phyloP scores from a whole-genome alignment of 2,888 invertebrate genomes.

The Clusia tigrina region DNA sequence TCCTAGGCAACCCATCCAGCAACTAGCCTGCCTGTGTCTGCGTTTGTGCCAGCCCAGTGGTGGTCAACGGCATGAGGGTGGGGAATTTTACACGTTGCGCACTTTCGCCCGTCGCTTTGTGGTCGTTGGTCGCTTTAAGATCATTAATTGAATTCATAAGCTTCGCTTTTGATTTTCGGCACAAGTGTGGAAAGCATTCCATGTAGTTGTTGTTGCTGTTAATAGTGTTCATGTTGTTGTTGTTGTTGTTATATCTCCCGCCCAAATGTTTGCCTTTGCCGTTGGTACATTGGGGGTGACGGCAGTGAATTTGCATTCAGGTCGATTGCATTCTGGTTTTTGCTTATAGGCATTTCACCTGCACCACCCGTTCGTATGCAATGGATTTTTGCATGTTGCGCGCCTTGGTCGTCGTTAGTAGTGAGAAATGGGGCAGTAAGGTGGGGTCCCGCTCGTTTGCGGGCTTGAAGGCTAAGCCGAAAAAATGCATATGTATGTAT shows the following conservation, averaged over 20 bases:
- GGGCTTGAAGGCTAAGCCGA: not conserved
- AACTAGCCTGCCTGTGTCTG: not conserved
- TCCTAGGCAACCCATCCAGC: not conserved
- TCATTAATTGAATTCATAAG: conserved; percentile 30
- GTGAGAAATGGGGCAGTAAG: not conserved
- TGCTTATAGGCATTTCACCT: not conserved
- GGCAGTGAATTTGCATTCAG: not conserved
- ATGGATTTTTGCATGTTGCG: not conserved
- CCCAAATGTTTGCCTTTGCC: not conserved
- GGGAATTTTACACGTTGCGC: not conserved
- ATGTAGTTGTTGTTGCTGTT: not conserved
- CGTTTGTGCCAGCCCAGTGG: not conserved
- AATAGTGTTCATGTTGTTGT: too few relatives aligned
- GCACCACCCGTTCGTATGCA: not conserved
- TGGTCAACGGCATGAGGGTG: not conserved
- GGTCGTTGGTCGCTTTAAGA: conserved; percentile 16
- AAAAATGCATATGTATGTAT: not conserved
- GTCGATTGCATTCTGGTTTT: conserved; percentile 3
- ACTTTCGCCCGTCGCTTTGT: conserved; percentile 4
- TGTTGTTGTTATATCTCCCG: not conserved
- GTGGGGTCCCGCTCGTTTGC: not conserved
- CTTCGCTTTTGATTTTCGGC: conserved; percentile 22
- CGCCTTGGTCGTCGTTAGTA: too few relatives aligned
- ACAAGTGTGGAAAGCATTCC: not conserved
- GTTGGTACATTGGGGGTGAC: not conserved